A percentile compares a stretch with the other conserved stretches of the same genome.
phyloP scores from a whole-genome alignment of 2,113 vertebrate genomes.

The Cepphus grylle region DNA sequence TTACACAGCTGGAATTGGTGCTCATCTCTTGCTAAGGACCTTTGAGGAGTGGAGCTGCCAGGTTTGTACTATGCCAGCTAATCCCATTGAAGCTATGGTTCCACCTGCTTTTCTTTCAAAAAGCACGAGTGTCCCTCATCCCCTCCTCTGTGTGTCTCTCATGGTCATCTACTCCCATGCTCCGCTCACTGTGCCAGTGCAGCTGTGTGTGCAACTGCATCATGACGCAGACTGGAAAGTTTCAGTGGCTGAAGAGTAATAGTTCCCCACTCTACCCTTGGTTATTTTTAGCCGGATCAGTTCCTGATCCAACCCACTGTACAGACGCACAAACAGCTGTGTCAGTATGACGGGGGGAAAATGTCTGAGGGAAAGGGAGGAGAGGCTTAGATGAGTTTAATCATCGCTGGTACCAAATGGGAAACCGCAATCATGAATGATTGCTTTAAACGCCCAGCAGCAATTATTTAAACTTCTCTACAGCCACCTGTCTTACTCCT shows the following conservation, averaged over 20 bases:
- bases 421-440: not conserved
- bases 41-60: not conserved
- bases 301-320: not conserved
- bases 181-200: not conserved
- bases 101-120: not conserved
- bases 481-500: not conserved
- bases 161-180: not conserved
- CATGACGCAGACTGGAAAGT: rapidly evolving
- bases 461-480: not conserved
- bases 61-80: not conserved
- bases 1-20: rapidly evolving
- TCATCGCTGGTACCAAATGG: not conserved
- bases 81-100: not conserved
- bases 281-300: not conserved
- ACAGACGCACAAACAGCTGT: not conserved
- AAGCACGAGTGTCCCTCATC: not conserved
- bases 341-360: not conserved
- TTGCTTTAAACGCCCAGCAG: not conserved
- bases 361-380: not conserved
- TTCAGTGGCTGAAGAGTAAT: not conserved
- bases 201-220: not conserved
- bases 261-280: not conserved
- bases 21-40: not conserved
- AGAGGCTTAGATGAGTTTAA: not conserved
- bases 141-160: not conserved